phyloP scores from a whole-genome alignment of 2,113 vertebrate genomes.

The Falco punctatus region DNA sequence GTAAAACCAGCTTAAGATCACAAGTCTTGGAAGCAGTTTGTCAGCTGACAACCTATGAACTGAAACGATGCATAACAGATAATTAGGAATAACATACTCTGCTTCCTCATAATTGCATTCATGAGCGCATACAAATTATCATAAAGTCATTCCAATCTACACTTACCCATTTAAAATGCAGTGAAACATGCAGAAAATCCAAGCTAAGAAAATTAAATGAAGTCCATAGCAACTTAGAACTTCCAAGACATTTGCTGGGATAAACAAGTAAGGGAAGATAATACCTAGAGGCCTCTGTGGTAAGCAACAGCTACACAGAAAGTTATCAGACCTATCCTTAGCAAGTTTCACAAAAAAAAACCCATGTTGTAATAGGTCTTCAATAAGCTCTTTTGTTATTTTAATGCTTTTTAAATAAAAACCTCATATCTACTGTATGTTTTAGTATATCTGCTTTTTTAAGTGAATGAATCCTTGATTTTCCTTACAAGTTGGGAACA shows the following conservation, averaged over 20 bases:
- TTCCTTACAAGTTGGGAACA: not conserved
- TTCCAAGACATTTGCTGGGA: not conserved
- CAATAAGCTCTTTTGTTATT: not conserved
- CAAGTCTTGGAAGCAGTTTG: not conserved
- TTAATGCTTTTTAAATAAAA: not conserved
- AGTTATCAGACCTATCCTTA: not conserved
- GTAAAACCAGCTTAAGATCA: not conserved
- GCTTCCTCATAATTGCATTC: not conserved
- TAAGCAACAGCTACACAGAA: not conserved
- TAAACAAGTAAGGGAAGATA: not conserved
- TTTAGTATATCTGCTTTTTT: not conserved
- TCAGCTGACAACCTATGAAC: not conserved
- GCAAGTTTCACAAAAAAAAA: not conserved
- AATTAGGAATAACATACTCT: not conserved
- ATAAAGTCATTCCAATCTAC: not conserved
- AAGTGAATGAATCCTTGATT: not conserved
- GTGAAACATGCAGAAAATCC: not conserved
- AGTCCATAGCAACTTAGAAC: not conserved
- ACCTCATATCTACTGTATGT: fast-evolving
- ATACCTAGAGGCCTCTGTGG: not conserved
- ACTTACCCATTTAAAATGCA: not conserved
- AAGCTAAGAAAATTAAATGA: not conserved
- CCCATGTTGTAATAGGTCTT: not conserved
- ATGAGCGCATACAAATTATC: not conserved
- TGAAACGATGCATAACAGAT: not conserved